Evolutionary conservation across 2,888 invertebrate genomes (phyloP).

Genomic region (Ochlodes sylvanus): DNA sequence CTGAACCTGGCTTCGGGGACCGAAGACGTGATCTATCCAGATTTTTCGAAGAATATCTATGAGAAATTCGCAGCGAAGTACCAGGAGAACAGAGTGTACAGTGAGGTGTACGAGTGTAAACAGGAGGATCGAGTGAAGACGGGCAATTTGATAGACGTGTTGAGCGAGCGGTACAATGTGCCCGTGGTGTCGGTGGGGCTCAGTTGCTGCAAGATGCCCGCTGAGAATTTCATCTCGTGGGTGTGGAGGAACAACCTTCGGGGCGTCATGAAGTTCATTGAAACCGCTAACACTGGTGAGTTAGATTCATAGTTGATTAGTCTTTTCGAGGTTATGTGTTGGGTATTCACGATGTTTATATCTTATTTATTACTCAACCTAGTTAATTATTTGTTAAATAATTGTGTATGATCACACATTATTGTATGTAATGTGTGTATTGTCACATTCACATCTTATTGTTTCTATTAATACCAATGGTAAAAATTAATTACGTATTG

Average conservation of each 20-base stretch:
- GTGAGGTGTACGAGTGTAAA: conserved; percentile 64
- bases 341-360: too few species aligned
- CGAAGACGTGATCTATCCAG: conserved; percentile 85
- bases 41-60: conserved; percentile 68
- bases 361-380: too few species aligned
- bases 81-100: conserved; percentile 70
- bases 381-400: too few species aligned
- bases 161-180: conserved; percentile 86
- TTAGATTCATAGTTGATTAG: not conserved
- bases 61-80: conserved; percentile 77
- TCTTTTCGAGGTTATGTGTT: too few species aligned
- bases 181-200: conserved; percentile 90
- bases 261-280: conserved; percentile 87
- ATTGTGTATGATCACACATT: too few species aligned
- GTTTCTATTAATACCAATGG: too few species aligned
- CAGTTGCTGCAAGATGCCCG: conserved; percentile 94
- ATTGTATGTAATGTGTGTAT: too few species aligned
- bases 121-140: conserved; percentile 58
- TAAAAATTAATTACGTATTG: too few species aligned
- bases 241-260: conserved; percentile 89
- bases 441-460: too few species aligned
- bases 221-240: conserved; percentile 86
- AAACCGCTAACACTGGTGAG: conserved; percentile 86
- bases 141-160: conserved; percentile 82
- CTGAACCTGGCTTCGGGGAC: conserved; percentile 91